A percentile compares a stretch with the other conserved stretches of the same genome.
Evolutionary conservation across 1,140 invertebrate species (phyloP).

Genomic region (Platyscapa corneri): DNA sequence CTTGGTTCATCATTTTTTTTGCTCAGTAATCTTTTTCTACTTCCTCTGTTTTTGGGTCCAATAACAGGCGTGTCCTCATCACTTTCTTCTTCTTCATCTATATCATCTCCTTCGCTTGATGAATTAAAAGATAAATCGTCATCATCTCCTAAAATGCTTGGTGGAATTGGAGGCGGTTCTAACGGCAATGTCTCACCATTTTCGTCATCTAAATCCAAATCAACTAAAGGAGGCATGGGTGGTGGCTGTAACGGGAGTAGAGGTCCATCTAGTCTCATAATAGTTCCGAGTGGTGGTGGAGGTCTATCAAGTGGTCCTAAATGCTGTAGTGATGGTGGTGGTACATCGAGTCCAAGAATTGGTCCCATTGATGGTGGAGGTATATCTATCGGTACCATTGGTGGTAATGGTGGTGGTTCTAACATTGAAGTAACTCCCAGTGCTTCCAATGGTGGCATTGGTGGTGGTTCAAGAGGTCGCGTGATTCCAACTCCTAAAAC

Average conservation of each 20-base stretch:
- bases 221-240: conserved; percentile 27
- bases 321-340: neutral
- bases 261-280: neutral
- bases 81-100: conserved; percentile 11
- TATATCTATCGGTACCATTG: neutral
- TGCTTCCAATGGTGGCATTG: conserved; percentile 30
- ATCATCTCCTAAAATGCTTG: conserved; percentile 60
- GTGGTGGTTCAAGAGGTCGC: conserved; percentile 20
- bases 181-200: neutral
- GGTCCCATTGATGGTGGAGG: neutral
- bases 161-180: conserved; percentile 60
- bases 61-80: conserved; percentile 15
- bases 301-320: neutral
- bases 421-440: neutral
- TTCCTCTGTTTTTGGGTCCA: conserved; percentile 36
- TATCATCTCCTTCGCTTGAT: neutral
- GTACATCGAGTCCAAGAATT: neutral
- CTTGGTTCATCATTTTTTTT: neutral
- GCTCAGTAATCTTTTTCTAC: neutral
- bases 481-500: neutral
- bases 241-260: conserved; percentile 25
- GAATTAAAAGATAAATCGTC: neutral
- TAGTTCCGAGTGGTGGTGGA: neutral
- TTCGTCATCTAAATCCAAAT: conserved; percentile 2
- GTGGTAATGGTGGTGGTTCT: conserved; percentile 36